Percentiles rank a stretch among this genome's conserved stretches.
Conservation (phyloP, 1,140 invertebrate species). For the Nasonia longicornis region DNA sequence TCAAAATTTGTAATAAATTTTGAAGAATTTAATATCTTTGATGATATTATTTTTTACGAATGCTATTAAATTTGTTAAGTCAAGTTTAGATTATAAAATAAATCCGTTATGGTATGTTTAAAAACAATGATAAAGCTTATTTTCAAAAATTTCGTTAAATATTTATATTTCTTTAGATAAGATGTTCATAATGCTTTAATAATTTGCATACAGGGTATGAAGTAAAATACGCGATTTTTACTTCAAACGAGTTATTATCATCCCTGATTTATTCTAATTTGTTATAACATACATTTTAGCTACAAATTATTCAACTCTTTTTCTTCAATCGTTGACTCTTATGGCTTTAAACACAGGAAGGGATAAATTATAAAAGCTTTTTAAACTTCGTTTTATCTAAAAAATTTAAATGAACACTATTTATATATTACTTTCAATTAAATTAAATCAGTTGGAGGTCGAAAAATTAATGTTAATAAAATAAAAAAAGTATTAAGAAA, state of each 20-base stretch:
- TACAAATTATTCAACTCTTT: background rate
- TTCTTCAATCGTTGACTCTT: background rate
- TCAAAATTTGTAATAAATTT: slow-evolving; percentile 1
- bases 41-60: background rate
- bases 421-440: background rate
- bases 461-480: background rate
- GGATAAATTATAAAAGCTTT: background rate
- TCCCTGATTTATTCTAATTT: background rate
- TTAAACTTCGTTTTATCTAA: background rate
- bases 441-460: background rate
- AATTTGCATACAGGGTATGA: background rate
- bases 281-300: background rate
- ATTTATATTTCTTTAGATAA: too few species aligned
- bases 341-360: background rate
- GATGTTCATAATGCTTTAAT: background rate
- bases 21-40: background rate
- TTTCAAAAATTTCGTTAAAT: background rate
- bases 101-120: background rate
- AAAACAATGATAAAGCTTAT: background rate
- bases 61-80: background rate
- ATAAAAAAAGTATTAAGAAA: background rate
- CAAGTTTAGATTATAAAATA: background rate
- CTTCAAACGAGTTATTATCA: background rate
- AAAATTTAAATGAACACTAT: background rate
- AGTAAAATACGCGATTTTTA: background rate